phyloP scores from a whole-genome alignment of 2,113 vertebrate species.

The Chaetops frenatus region DNA sequence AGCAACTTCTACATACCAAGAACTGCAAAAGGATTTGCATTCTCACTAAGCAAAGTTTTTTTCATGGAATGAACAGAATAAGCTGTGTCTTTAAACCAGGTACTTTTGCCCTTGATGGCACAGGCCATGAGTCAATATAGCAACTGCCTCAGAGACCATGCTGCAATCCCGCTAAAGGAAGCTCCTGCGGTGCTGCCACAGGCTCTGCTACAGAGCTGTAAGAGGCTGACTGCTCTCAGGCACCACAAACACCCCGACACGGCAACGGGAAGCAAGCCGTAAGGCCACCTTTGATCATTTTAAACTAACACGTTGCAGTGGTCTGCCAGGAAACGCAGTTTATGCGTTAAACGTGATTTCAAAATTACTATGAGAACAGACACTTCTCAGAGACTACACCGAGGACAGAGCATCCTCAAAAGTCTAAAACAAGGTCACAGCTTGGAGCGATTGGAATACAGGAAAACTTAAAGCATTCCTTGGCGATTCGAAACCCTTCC shows the following conservation, averaged over 20 bases:
- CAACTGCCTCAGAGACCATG: background rate
- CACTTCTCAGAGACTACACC: background rate
- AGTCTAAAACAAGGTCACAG: background rate
- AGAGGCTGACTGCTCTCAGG: background rate
- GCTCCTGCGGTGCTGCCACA: no score
- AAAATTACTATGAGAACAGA: background rate
- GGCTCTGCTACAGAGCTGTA: background rate
- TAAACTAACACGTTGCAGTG: background rate
- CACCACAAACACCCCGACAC: no score
- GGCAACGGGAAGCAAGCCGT: background rate
- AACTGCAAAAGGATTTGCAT: background rate
- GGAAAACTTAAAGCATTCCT: background rate
- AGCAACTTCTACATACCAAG: background rate
- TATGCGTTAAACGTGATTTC: background rate
- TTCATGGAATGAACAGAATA: background rate
- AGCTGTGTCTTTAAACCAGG: background rate
- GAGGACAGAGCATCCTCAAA: background rate
- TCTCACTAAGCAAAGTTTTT: background rate
- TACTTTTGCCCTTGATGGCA: background rate
- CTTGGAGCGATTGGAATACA: background rate
- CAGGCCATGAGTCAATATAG: fast-evolving
- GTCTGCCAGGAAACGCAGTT: background rate
- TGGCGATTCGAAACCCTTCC: background rate
- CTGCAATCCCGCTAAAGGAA: background rate
- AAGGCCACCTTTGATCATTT: background rate